A percentile compares a stretch with the other conserved stretches of the same genome.
These are phyloP conservation scores for Lerista edwardsae DNA, from an alignment of 2,797 vertebrate species.

Conservation along the genomic window DNA sequence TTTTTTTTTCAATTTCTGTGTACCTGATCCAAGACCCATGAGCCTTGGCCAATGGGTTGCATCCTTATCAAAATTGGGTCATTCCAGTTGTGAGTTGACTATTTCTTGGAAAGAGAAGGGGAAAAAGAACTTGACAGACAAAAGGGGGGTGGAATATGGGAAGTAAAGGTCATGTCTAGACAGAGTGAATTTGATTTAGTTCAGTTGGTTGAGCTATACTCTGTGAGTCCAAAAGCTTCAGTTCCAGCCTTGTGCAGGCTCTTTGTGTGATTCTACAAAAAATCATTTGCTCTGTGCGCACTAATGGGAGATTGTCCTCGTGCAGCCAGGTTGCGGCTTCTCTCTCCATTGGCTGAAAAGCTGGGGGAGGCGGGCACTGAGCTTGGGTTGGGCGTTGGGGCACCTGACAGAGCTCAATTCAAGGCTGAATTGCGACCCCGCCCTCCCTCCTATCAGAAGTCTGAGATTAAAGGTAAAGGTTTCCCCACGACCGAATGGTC, in stretches of 20 bases:
- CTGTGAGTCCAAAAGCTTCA: background rate
- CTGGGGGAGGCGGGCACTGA: no score
- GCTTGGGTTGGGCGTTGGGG: no score
- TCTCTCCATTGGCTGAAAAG: no score
- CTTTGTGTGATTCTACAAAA: constrained; percentile 7
- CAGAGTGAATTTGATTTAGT: background rate
- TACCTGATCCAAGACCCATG: background rate
- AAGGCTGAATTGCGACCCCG: no score
- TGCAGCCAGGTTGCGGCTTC: no score
- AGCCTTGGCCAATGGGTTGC: background rate
- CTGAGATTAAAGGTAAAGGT: no score
- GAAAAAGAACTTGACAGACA: background rate
- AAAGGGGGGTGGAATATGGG: background rate
- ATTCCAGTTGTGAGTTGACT: background rate
- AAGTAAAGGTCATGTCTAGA: background rate
- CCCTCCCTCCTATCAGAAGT: no score
- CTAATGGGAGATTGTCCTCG: no score
- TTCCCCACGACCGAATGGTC: no score
- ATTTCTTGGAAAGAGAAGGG: background rate
- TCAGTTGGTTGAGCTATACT: background rate
- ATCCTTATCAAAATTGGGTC: background rate
- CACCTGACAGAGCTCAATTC: no score
- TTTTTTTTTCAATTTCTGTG: no score
- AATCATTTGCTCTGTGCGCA: no score
- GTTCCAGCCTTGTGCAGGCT: background rate